phyloP scores from a whole-genome alignment of 2,888 invertebrate species.

The Dascillus cervinus region DNA sequence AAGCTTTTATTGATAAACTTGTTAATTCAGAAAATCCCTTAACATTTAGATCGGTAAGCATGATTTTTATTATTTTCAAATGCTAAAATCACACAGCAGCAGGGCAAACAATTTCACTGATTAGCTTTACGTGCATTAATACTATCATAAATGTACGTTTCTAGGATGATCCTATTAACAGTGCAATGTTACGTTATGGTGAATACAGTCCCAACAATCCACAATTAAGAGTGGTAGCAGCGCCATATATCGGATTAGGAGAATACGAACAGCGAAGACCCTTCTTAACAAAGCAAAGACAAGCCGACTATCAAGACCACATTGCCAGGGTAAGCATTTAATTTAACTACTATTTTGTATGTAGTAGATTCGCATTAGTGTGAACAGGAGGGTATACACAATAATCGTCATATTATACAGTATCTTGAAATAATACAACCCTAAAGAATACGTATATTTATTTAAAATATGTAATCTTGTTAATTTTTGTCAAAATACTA shows the following conservation, averaged over 20 bases:
- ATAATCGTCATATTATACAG: no score
- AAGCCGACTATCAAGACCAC: constrained; percentile 51
- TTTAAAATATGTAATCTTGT: no score
- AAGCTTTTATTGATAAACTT: constrained; percentile 32
- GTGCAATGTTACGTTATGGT: constrained; percentile 50
- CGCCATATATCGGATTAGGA: constrained; percentile 51
- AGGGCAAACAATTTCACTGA: no score
- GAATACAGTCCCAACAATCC: constrained; percentile 58
- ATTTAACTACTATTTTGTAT: no score
- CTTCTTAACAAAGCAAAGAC: constrained; percentile 45
- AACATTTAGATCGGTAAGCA: constrained; percentile 38
- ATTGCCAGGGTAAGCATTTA: constrained; percentile 44
- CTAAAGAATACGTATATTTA: no score
- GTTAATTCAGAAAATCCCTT: constrained; percentile 31
- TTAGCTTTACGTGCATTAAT: not conserved
- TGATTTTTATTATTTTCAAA: constrained; percentile 20
- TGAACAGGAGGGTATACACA: no score
- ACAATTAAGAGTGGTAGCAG: constrained; percentile 45
- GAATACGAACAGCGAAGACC: constrained; percentile 51
- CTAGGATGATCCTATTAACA: not conserved
- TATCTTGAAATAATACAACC: no score
- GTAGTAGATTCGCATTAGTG: no score
- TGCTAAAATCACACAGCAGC: not conserved
- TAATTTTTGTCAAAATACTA: no score
- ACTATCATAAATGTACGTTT: not conserved